Conservation (phyloP, 2,797 vertebrate genomes). For the Discoglossus pictus region DNA sequence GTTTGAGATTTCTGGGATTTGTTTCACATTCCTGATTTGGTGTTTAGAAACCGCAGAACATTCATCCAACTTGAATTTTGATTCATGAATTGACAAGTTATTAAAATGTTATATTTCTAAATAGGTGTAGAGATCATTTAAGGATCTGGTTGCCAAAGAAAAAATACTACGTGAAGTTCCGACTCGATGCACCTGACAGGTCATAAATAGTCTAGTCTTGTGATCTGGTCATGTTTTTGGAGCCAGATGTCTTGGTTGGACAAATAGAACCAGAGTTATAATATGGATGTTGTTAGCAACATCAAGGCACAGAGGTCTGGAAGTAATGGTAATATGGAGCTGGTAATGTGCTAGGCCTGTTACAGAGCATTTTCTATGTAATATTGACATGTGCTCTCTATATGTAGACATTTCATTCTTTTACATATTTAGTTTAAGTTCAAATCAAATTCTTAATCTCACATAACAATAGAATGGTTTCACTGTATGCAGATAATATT, state of each 20-base stretch:
- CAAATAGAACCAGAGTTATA: slow-evolving; percentile 34
- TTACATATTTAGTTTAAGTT: too few relatives aligned
- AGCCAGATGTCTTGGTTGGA: slow-evolving; percentile 47
- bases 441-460: too few relatives aligned
- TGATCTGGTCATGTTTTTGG: slow-evolving; percentile 10
- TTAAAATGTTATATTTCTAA: slow-evolving; percentile 19
- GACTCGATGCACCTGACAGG: slow-evolving; percentile 27
- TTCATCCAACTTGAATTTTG: not conserved
- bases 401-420: slow-evolving; percentile 1
- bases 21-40: slow-evolving; percentile 9
- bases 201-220: not conserved
- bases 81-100: slow-evolving; percentile 14
- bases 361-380: slow-evolving; percentile 30
- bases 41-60: slow-evolving; percentile 6
- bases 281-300: slow-evolving; percentile 30
- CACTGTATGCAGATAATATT: too few relatives aligned
- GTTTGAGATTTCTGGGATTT: slow-evolving; percentile 25
- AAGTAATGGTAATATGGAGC: slow-evolving; percentile 14
- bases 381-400: not conserved
- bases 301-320: not conserved
- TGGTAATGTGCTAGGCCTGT: slow-evolving; percentile 45
- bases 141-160: slow-evolving; percentile 6
- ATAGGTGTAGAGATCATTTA: slow-evolving; percentile 5
- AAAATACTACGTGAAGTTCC: slow-evolving; percentile 3
- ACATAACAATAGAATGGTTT: too few relatives aligned